These are phyloP conservation scores for Chelmon rostratus DNA, from an alignment of 2,797 vertebrate species.

Conservation along the genomic window DNA sequence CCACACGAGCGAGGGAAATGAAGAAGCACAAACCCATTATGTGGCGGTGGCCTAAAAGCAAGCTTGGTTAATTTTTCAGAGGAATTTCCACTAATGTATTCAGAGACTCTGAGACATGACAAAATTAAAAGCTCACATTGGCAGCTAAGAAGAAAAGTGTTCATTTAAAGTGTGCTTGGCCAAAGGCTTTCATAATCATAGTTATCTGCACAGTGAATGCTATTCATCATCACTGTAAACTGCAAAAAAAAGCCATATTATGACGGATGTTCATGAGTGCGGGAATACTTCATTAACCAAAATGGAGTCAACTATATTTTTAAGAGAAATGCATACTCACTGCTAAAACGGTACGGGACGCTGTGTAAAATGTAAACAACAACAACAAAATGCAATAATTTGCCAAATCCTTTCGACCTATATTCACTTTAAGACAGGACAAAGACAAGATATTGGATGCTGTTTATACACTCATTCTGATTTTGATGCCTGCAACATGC, in stretches of 20 bases:
- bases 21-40: constrained; percentile 79
- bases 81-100: constrained; percentile 76
- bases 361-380: too few species aligned
- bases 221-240: constrained; percentile 45
- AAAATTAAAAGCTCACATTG: constrained; percentile 76
- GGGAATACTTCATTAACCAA: constrained; percentile 15
- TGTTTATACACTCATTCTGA: too few species aligned
- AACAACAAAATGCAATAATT: too few species aligned
- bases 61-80: constrained; percentile 81
- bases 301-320: constrained; percentile 6
- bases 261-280: constrained; percentile 13
- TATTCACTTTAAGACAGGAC: too few species aligned
- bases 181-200: constrained; percentile 64
- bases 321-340: constrained; percentile 19
- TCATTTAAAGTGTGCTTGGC: constrained; percentile 57
- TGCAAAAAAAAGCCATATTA: constrained; percentile 22
- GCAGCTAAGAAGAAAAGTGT: constrained; percentile 68
- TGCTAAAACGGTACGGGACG: not conserved
- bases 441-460: too few species aligned
- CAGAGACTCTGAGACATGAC: constrained; percentile 70
- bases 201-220: constrained; percentile 44
- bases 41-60: constrained; percentile 74
- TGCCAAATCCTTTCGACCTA: too few species aligned
- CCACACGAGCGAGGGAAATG: constrained; percentile 43
- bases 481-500: too few species aligned